These are phyloP conservation scores for Avahi laniger DNA, from an alignment of 2,797 vertebrate genomes.

Conservation along the genomic window DNA sequence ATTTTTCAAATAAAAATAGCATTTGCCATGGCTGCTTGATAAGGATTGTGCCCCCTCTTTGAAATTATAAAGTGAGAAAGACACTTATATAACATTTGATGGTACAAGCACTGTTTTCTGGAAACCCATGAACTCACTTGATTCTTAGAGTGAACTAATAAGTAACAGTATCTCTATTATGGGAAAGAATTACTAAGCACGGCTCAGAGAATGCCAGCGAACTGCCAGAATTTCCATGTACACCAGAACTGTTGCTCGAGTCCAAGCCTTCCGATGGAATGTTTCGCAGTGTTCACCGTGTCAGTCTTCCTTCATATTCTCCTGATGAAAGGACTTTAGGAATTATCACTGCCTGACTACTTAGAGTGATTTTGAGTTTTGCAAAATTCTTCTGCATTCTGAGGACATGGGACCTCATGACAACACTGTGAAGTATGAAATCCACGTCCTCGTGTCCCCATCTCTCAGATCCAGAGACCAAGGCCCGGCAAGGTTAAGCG, in stretches of 20 bases:
- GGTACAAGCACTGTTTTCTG: background rate
- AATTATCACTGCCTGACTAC: background rate
- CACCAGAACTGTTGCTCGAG: background rate
- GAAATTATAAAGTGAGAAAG: background rate
- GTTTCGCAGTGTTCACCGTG: rapidly evolving
- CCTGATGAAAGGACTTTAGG: background rate
- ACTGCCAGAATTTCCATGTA: background rate
- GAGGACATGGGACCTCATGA: background rate
- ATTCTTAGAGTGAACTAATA: background rate
- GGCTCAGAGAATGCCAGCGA: background rate
- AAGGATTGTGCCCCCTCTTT: background rate
- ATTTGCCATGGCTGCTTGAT: background rate
- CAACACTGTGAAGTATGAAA: background rate
- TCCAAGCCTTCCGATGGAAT: background rate
- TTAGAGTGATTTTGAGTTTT: background rate
- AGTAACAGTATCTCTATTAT: background rate
- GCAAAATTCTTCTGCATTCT: background rate
- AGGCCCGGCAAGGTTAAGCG: background rate
- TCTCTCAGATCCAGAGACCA: background rate
- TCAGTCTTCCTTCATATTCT: background rate
- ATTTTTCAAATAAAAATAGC: constrained; percentile 20
- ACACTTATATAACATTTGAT: background rate
- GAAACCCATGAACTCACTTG: background rate
- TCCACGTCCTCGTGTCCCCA: background rate
- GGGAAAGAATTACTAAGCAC: background rate